Percentiles rank a stretch among this genome's conserved stretches.
These are phyloP conservation scores for Bufo gargarizans DNA, from an alignment of 2,113 vertebrate species.

Conservation along the genomic window DNA sequence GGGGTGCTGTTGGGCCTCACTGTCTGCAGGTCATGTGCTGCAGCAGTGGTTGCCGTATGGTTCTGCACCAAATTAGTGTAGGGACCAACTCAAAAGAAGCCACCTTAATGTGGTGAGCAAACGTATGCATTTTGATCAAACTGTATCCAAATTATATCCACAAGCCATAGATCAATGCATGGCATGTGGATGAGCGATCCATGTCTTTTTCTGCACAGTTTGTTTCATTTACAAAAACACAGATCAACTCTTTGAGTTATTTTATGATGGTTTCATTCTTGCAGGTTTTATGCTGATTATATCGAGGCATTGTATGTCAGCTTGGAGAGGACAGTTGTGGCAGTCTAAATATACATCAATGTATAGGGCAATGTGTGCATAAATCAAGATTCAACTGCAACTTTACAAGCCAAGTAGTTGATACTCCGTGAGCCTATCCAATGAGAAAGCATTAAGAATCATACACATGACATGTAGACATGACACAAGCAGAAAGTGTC, in stretches of 20 bases:
- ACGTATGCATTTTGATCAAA: too few relatives aligned
- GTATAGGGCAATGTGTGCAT: not conserved
- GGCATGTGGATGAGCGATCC: too few relatives aligned
- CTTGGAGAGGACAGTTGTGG: not conserved
- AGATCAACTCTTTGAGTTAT: not conserved
- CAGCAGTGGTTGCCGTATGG: too few relatives aligned
- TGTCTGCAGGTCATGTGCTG: too few relatives aligned
- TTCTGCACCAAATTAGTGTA: too few relatives aligned
- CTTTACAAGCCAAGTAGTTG: not conserved
- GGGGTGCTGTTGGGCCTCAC: too few relatives aligned
- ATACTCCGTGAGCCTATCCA: not conserved
- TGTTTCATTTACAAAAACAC: not conserved
- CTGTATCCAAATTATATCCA: too few relatives aligned
- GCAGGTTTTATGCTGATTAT: not conserved
- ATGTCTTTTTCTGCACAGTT: too few relatives aligned
- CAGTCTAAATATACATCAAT: constrained; percentile 12
- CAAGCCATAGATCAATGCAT: too few relatives aligned
- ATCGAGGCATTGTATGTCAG: not conserved
- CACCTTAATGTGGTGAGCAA: too few relatives aligned
- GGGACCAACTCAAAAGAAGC: too few relatives aligned
- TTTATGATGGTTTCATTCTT: not conserved
- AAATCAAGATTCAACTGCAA: not conserved
- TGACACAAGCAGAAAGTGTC: constrained; percentile 17
- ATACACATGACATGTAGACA: not conserved
- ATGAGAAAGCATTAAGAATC: not conserved